Percentiles rank a stretch among this genome's conserved stretches.
phyloP scores from a whole-genome alignment of 2,797 vertebrate genomes.

The Enteromius fasciolatus region DNA sequence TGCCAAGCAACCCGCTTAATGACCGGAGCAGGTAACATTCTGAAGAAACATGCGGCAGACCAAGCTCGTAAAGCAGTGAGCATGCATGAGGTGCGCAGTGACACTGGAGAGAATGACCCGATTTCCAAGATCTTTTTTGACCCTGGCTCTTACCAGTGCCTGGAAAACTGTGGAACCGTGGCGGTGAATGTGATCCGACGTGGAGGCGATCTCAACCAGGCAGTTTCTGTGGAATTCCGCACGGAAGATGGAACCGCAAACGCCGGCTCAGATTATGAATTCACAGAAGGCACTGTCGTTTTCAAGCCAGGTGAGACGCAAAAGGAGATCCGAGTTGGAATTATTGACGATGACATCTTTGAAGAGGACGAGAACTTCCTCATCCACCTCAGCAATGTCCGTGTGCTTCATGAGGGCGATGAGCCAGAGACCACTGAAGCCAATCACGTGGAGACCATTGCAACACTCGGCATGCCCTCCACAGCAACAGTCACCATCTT shows the following conservation, averaged over 20 bases:
- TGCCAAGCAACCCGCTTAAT: constrained; percentile 98
- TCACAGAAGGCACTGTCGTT: constrained; percentile 92
- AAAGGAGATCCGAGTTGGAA: constrained; percentile 95
- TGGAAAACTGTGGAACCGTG: constrained; percentile 98
- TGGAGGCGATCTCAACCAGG: constrained; percentile 90
- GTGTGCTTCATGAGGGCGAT: constrained; percentile 79
- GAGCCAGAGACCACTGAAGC: constrained; percentile 80
- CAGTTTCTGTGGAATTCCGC: constrained; percentile 91
- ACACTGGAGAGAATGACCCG: constrained; percentile 86
- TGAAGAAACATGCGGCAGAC: constrained; percentile 97
- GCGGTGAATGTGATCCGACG: constrained; percentile 90
- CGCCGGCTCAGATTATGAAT: constrained; percentile 97
- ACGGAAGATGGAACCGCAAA: constrained; percentile 98
- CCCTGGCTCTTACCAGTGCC: constrained; percentile 93
- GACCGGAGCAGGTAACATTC: constrained; percentile 97
- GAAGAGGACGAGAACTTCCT: constrained; percentile 99
- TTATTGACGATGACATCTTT: constrained; percentile 98
- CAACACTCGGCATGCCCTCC: constrained; percentile 85
- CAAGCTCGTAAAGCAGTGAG: constrained; percentile 97
- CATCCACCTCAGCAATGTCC: constrained; percentile 91
- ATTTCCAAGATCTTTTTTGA: constrained; percentile 94
- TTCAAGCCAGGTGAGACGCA: constrained; percentile 94
- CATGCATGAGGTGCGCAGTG: constrained; percentile 95
- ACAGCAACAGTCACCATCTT: constrained; percentile 97
- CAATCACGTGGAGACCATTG: constrained; percentile 83